A percentile compares a stretch with the other conserved stretches of the same genome.
These are phyloP conservation scores for Clusia tigrina DNA, from an alignment of 2,888 invertebrate species.

Conservation along the genomic window DNA sequence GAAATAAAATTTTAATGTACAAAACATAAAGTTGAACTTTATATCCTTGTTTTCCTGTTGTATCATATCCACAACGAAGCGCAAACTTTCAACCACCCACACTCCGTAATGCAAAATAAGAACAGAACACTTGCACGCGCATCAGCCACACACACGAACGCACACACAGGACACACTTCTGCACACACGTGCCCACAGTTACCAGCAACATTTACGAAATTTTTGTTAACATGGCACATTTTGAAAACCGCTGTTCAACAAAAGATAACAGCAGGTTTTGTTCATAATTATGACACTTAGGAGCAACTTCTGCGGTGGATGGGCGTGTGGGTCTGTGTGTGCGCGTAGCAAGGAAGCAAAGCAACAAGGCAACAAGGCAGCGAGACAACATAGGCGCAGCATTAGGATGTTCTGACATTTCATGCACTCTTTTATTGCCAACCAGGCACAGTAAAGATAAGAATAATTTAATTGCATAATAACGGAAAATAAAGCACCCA, in stretches of 20 bases:
- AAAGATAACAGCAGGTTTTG: constrained; percentile 8
- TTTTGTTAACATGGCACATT: no score
- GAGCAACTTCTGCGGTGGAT: background rate
- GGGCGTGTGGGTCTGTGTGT: no score
- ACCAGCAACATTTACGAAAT: no score
- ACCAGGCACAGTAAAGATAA: background rate
- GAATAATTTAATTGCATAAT: background rate
- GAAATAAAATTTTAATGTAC: background rate
- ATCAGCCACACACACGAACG: background rate
- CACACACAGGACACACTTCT: no score
- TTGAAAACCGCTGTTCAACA: background rate
- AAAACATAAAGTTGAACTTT: background rate
- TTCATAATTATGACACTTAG: constrained; percentile 3
- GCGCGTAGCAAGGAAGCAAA: background rate
- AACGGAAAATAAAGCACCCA: background rate
- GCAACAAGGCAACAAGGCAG: no score
- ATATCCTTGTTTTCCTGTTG: no score
- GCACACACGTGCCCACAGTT: background rate
- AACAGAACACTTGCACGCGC: background rate
- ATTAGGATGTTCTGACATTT: no score
- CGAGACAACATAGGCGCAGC: no score
- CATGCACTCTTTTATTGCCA: background rate
- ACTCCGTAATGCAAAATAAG: background rate
- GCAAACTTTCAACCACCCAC: background rate
- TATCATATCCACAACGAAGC: background rate